A percentile compares a stretch with the other conserved stretches of the same genome.
phyloP scores from a whole-genome alignment of 2,113 vertebrate species.

The Grammomys dolichurus region DNA sequence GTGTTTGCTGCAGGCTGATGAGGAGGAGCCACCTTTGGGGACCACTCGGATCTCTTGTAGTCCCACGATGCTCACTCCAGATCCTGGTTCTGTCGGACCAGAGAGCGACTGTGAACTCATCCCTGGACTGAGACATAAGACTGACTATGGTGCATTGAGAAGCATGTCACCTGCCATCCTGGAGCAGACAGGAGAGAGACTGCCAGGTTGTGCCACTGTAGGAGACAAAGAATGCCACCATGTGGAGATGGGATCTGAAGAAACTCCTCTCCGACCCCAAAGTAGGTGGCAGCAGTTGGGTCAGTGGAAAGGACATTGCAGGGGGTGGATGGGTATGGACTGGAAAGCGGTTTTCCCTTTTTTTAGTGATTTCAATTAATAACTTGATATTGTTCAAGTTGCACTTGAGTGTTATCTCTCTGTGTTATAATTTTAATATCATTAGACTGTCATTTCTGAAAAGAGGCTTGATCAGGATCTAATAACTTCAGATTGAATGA shows the following conservation, averaged over 20 bases:
- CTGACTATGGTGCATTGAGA: background rate
- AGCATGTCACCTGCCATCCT: slow-evolving; percentile 55
- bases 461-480: background rate
- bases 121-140: background rate
- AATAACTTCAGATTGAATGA: too few relatives aligned
- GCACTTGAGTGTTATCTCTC: background rate
- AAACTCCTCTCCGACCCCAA: slow-evolving; percentile 74
- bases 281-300: slow-evolving; percentile 74
- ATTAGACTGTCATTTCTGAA: background rate
- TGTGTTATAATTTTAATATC: background rate
- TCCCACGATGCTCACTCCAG: background rate
- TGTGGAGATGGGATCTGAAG: slow-evolving; percentile 81
- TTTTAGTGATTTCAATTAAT: background rate
- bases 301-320: accelerated
- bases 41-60: background rate
- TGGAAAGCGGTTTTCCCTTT: too few relatives aligned
- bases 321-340: accelerated
- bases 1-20: slow-evolving; percentile 89
- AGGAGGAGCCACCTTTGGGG: slow-evolving; percentile 70
- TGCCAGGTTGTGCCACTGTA: background rate
- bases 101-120: slow-evolving; percentile 47
- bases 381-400: background rate
- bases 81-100: slow-evolving; percentile 12
- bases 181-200: slow-evolving; percentile 63
- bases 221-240: slow-evolving; percentile 67